Evolutionary conservation across 64 coral and sea anemone species (phyloP).

Genomic region (Pocillopora verrucosa): DNA sequence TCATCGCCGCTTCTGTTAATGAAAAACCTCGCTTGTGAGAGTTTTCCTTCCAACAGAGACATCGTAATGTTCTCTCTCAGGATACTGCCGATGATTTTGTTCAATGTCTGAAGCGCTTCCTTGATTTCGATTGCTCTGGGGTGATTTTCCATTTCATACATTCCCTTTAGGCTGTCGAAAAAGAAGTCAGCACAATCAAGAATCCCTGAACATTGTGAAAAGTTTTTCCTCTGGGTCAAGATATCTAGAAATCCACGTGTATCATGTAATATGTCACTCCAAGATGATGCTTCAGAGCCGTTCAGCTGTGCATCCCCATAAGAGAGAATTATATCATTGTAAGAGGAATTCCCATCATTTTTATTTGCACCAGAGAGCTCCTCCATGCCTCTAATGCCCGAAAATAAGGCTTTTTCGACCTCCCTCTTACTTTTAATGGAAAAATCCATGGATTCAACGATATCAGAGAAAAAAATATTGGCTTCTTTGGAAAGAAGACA

Average conservation of each 20-base stretch:
- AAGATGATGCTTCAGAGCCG: neutral
- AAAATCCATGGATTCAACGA: neutral
- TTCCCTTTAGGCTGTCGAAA: constrained; percentile 13
- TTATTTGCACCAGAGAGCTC: neutral
- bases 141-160: constrained; percentile 37
- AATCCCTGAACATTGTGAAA: constrained; percentile 42
- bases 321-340: neutral
- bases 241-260: constrained; percentile 25
- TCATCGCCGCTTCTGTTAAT: constrained; percentile 22
- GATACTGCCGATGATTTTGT: neutral
- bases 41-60: neutral
- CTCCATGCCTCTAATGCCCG: neutral
- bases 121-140: constrained; percentile 31
- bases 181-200: constrained; percentile 32
- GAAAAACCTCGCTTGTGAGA: neutral
- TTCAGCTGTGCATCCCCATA: neutral
- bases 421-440: neutral
- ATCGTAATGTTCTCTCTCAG: neutral
- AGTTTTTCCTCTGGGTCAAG: neutral
- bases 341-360: neutral
- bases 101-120: neutral
- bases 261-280: constrained; percentile 20
- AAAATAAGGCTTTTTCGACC: neutral
- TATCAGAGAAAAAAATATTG: constrained; percentile 3
- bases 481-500: constrained; percentile 22